Evolutionary conservation across 2,888 invertebrate genomes (phyloP).

Genomic region (Polymixis flavicincta): DNA sequence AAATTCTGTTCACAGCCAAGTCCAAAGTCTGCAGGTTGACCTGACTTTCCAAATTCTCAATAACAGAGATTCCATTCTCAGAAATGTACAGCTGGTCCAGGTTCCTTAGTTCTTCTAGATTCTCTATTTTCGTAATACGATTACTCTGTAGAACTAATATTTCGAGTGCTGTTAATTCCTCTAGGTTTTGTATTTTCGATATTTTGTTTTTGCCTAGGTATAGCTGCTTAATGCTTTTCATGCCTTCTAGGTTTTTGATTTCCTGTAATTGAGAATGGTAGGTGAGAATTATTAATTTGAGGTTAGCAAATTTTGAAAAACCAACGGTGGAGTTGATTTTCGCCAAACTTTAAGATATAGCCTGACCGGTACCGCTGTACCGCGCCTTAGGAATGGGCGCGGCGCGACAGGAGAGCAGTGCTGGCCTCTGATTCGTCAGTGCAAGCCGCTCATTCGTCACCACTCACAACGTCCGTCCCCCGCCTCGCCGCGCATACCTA

Average conservation of each 20-base stretch:
- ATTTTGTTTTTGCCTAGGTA: slow-evolving; percentile 99
- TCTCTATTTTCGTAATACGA: slow-evolving; percentile 96
- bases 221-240: slow-evolving; percentile 94
- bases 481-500: no score
- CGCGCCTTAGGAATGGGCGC: no score
- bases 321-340: not conserved
- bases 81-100: slow-evolving; percentile 97
- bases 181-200: slow-evolving; percentile 95
- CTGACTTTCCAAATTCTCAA: slow-evolving; percentile 94
- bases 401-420: no score
- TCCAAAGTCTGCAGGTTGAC: slow-evolving; percentile 95
- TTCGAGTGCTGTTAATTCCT: slow-evolving; percentile 93
- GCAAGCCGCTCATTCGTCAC: no score
- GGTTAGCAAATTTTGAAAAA: not conserved
- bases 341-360: not conserved
- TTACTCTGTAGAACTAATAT: slow-evolving; percentile 98
- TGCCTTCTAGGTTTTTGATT: slow-evolving; percentile 95
- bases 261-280: slow-evolving; percentile 89
- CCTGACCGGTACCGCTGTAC: no score
- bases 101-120: slow-evolving; percentile 93
- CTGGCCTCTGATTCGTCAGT: no score
- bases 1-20: slow-evolving; percentile 96
- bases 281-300: not conserved
- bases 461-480: no score
- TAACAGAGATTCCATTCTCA: slow-evolving; percentile 96